Conservation (phyloP, 2,797 vertebrate species). For the Ficedula albicollis region DNA sequence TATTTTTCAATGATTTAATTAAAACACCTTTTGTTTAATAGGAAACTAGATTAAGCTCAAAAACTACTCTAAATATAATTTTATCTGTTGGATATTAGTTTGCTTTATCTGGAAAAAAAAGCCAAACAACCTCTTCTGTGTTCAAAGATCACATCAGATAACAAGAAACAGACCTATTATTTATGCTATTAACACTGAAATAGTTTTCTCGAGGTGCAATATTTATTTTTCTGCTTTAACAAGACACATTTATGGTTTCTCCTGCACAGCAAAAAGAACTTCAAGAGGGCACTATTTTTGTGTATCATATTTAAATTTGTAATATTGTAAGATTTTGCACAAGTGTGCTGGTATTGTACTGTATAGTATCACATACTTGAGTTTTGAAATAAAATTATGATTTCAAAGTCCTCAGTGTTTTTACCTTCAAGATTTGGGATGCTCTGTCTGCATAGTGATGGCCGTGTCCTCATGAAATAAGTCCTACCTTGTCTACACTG, state of each 20-base stretch:
- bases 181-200: slow-evolving; percentile 55
- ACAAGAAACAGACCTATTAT: slow-evolving; percentile 22
- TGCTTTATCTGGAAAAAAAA: neutral
- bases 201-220: slow-evolving; percentile 79
- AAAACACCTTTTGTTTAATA: slow-evolving; percentile 15
- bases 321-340: slow-evolving; percentile 79
- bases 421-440: neutral
- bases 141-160: slow-evolving; percentile 34
- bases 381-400: slow-evolving; percentile 90
- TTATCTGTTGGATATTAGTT: slow-evolving; percentile 18
- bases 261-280: slow-evolving; percentile 65
- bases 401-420: slow-evolving; percentile 54
- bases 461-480: neutral
- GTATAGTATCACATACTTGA: slow-evolving; percentile 86
- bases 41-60: slow-evolving; percentile 21
- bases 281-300: slow-evolving; percentile 78
- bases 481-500: neutral
- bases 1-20: slow-evolving; percentile 30
- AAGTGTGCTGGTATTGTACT: slow-evolving; percentile 82
- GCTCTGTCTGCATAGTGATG: neutral
- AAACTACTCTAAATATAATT: neutral
- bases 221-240: slow-evolving; percentile 78
- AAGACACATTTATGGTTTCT: slow-evolving; percentile 56
- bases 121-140: neutral
- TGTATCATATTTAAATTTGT: slow-evolving; percentile 75